phyloP scores from a whole-genome alignment of 2,888 invertebrate genomes.

The Phasia obesa region DNA sequence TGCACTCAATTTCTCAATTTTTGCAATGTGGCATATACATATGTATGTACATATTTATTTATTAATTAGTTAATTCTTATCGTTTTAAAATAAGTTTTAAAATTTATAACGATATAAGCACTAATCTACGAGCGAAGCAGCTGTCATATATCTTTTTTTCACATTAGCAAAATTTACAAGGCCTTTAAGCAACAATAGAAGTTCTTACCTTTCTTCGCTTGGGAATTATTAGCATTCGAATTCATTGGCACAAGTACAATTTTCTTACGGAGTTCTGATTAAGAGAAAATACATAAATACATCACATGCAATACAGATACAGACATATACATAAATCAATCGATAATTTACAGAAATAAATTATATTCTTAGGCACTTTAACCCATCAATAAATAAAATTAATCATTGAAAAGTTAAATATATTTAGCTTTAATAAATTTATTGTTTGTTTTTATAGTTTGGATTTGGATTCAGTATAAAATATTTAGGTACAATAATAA shows the following conservation, averaged over 20 bases:
- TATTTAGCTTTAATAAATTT: slow-evolving; percentile 1
- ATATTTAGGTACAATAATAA: slow-evolving; percentile 38
- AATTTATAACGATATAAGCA: not conserved
- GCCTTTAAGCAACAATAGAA: not conserved
- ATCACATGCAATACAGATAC: slow-evolving; percentile 53
- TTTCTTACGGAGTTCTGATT: slow-evolving; percentile 80
- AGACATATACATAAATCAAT: slow-evolving; percentile 32
- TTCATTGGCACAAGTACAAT: slow-evolving; percentile 81
- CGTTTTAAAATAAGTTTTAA: not conserved
- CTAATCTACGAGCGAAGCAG: slow-evolving; percentile 5
- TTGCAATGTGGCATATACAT: too few relatives aligned
- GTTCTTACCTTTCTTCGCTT: slow-evolving; percentile 80
- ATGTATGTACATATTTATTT: too few relatives aligned
- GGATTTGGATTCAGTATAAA: too few relatives aligned
- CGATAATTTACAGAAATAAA: slow-evolving; percentile 22
- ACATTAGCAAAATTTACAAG: slow-evolving; percentile 5
- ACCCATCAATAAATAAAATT: slow-evolving; percentile 38
- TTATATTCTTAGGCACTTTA: slow-evolving; percentile 29
- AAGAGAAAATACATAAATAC: slow-evolving; percentile 57
- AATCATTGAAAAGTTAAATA: slow-evolving; percentile 34
- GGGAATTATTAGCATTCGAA: slow-evolving; percentile 74
- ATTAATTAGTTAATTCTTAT: too few relatives aligned
- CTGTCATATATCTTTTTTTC: not conserved
- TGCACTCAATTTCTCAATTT: too few relatives aligned
- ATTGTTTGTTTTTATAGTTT: slow-evolving; percentile 7